Percentiles rank a stretch among this genome's conserved stretches.
phyloP scores from a whole-genome alignment of 2,888 invertebrate genomes.

The Hoplodrina ambigua region DNA sequence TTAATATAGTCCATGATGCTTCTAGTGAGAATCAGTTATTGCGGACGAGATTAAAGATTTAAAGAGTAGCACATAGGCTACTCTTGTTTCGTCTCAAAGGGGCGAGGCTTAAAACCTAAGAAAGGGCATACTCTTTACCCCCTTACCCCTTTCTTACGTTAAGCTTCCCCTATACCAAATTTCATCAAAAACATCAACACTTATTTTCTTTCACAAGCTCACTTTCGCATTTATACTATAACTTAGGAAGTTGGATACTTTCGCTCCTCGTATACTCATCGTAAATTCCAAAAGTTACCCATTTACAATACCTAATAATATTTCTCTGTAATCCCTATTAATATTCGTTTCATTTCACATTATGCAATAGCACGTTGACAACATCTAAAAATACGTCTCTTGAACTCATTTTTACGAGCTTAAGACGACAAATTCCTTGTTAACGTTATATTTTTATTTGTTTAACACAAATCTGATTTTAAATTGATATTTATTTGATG shows the following conservation, averaged over 20 bases:
- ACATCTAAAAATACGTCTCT: conserved; percentile 27
- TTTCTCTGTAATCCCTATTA: conserved; percentile 12
- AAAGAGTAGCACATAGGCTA: no score
- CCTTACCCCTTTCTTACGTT: no score
- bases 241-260: background rate
- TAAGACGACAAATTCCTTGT: conserved; percentile 39
- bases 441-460: conserved; percentile 36
- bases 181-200: no score
- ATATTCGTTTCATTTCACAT: conserved; percentile 7
- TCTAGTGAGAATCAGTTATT: no score
- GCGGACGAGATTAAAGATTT: no score
- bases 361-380: conserved; percentile 24
- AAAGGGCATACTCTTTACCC: no score
- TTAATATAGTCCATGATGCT: no score
- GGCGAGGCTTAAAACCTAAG: no score
- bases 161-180: no score
- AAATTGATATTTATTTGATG: conserved; percentile 11
- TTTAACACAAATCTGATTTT: background rate
- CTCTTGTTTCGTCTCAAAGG: no score
- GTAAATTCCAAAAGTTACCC: background rate
- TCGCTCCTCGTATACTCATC: background rate
- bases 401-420: conserved; percentile 35
- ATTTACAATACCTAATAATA: conserved; percentile 15
- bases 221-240: no score
- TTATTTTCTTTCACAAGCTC: no score